These are phyloP conservation scores for Carassius gibelio DNA, from an alignment of 2,113 vertebrate species.

Conservation along the genomic window DNA sequence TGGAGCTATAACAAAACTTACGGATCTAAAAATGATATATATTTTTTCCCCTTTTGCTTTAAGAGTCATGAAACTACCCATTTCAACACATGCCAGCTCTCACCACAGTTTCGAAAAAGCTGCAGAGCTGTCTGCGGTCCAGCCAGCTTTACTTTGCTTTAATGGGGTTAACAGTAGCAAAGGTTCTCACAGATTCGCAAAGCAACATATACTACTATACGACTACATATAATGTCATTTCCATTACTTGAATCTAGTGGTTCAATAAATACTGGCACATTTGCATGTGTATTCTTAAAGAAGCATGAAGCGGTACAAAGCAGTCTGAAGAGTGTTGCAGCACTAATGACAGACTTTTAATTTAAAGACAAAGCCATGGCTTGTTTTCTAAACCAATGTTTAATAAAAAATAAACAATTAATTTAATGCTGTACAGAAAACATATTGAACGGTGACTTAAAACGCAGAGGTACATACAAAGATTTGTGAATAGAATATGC, in stretches of 20 bases:
- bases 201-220: neutral
- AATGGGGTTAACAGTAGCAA: conserved; percentile 15
- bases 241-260: neutral
- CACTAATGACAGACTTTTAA: no score
- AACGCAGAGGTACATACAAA: no score
- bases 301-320: no score
- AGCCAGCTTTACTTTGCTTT: conserved; percentile 11
- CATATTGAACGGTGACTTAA: no score
- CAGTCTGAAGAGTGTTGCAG: no score
- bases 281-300: neutral
- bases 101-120: neutral
- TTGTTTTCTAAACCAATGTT: no score
- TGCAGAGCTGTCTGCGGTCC: neutral
- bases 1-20: no score
- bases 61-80: neutral
- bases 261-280: neutral
- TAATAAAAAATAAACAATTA: no score
- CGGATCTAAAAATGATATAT: neutral
- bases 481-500: no score
- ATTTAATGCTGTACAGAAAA: no score
- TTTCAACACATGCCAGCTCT: neutral
- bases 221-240: neutral
- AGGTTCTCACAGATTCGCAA: neutral
- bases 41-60: neutral
- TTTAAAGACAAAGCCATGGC: no score